Evolutionary conservation across 1,140 invertebrate species (phyloP).

Genomic region (Neomicropteryx cornuta): DNA sequence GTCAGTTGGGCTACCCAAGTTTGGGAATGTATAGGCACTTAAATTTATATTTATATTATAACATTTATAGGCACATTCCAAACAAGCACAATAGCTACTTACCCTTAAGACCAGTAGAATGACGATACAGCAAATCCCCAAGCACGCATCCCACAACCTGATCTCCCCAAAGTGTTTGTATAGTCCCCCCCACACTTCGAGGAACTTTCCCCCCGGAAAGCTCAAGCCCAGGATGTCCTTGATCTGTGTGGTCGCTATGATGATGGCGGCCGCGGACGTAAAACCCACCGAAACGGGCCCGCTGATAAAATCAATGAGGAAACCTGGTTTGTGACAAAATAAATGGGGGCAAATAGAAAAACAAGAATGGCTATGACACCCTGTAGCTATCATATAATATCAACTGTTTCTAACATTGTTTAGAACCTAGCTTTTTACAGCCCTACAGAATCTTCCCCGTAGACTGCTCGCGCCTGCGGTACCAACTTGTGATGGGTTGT

Average conservation of each 20-base stretch:
- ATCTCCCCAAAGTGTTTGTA: constrained; percentile 57
- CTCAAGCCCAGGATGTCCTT: constrained; percentile 67
- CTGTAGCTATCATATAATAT: too few relatives aligned
- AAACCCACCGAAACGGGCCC: constrained; percentile 85
- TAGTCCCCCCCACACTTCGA: constrained; percentile 46
- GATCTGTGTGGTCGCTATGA: constrained; percentile 76
- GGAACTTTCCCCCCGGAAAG: constrained; percentile 52
- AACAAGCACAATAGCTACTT: too few relatives aligned
- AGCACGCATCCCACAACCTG: constrained; percentile 50
- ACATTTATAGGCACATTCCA: too few relatives aligned
- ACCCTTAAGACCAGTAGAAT: constrained; percentile 58
- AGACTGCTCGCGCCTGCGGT: background rate
- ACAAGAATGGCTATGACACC: too few relatives aligned
- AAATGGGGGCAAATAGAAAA: background rate
- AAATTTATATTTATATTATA: constrained; percentile 4
- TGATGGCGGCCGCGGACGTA: constrained; percentile 81
- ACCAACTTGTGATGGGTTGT: too few relatives aligned
- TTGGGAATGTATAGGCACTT: too few relatives aligned
- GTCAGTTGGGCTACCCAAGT: too few relatives aligned
- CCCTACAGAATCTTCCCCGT: background rate
- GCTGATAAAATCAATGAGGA: constrained; percentile 85
- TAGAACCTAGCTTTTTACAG: background rate
- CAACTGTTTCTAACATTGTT: too few relatives aligned
- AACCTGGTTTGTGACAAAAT: constrained; percentile 63
- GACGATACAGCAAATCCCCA: constrained; percentile 55